These are phyloP conservation scores for Triplophysa dalaica DNA, from an alignment of 2,113 vertebrate species.

Conservation along the genomic window DNA sequence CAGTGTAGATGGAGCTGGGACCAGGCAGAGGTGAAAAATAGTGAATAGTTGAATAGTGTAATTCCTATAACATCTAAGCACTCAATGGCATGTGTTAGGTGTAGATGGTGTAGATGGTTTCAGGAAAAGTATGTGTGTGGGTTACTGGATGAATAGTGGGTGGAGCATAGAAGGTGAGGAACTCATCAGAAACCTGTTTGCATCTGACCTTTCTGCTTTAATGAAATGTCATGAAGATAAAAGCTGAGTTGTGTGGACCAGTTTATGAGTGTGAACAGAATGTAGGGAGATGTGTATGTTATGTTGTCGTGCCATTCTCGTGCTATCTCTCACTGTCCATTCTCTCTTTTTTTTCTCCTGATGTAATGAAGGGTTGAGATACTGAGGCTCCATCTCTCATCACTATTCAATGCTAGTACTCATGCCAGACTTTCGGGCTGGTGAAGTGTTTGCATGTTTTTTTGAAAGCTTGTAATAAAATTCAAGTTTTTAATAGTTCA, in stretches of 20 bases:
- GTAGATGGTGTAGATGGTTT: conserved; percentile 4
- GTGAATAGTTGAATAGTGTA: neutral
- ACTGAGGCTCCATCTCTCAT: conserved; percentile 47
- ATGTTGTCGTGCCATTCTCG: neutral
- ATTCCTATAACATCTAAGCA: neutral
- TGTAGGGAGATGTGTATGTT: conserved; percentile 17
- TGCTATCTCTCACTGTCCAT: neutral
- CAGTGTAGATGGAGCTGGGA: neutral
- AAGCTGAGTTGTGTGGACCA: conserved; percentile 56
- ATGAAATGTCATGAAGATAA: conserved; percentile 68
- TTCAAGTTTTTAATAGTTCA: neutral
- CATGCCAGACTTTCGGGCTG: conserved; percentile 21
- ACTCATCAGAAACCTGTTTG: conserved; percentile 49
- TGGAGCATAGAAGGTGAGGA: neutral
- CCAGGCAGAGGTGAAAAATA: neutral
- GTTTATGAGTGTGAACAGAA: neutral
- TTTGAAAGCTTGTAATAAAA: neutral
- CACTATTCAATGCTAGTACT: conserved; percentile 49
- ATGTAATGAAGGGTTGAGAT: conserved; percentile 42
- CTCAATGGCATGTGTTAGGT: neutral
- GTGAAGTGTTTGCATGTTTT: neutral
- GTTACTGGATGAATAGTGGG: neutral
- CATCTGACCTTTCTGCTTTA: conserved; percentile 71
- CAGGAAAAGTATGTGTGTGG: conserved; percentile 2
- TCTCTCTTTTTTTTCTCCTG: conserved; percentile 5